Evolutionary conservation across 2,113 vertebrate species (phyloP).

Genomic region (Athene noctua): DNA sequence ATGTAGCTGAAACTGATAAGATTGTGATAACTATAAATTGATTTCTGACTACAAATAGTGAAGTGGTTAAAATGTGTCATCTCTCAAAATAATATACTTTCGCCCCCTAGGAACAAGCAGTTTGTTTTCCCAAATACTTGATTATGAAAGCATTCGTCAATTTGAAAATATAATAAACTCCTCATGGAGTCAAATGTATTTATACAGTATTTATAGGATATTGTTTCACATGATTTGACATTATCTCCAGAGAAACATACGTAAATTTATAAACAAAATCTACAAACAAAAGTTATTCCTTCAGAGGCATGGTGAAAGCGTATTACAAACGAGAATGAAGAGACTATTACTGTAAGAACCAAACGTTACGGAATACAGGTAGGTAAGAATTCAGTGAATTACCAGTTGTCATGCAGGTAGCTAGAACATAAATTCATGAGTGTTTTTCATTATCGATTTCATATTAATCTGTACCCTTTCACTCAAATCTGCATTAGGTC

Average conservation of each 20-base stretch:
- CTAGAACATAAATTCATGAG: not conserved
- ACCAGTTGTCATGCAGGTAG: not conserved
- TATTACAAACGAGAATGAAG: not conserved
- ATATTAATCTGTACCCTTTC: not conserved
- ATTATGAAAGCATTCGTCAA: conserved; percentile 17
- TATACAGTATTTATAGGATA: not conserved
- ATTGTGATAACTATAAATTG: not conserved
- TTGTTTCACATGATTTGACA: not conserved
- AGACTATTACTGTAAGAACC: not conserved
- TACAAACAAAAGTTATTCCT: not conserved
- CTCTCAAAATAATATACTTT: conserved; percentile 11
- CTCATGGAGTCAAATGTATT: not conserved
- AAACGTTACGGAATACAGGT: not conserved
- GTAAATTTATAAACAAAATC: not conserved
- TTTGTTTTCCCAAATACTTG: not conserved
- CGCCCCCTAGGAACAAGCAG: not conserved
- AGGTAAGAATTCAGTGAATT: not conserved
- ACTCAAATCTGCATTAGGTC: not conserved
- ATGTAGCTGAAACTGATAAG: not conserved
- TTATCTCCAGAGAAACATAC: not conserved
- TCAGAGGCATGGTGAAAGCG: not conserved
- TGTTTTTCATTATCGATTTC: not conserved
- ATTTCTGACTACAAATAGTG: not conserved
- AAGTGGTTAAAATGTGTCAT: conserved; percentile 7
- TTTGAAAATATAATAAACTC: not conserved